A percentile compares a stretch with the other conserved stretches of the same genome.
Evolutionary conservation across 2,113 vertebrate genomes (phyloP).

Genomic region (Dasyurus viverrinus): DNA sequence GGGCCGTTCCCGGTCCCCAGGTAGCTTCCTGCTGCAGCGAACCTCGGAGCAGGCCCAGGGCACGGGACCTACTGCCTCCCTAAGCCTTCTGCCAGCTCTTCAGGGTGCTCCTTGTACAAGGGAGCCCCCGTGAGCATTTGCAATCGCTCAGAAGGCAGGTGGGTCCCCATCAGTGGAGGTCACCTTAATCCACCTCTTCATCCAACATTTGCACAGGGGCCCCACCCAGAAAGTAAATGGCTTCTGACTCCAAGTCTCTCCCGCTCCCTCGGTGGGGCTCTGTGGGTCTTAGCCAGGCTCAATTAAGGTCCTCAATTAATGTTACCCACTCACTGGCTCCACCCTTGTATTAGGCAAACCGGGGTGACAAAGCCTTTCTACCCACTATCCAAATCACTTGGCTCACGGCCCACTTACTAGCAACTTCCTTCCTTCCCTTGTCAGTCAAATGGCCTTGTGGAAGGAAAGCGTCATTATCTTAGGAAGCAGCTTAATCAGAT

Average conservation of each 20-base stretch:
- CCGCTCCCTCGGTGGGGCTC: too few species aligned
- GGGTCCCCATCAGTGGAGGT: constrained; percentile 20
- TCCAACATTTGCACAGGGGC: not conserved
- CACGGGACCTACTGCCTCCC: not conserved
- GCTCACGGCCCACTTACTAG: not conserved
- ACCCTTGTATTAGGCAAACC: not conserved
- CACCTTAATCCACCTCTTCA: not conserved
- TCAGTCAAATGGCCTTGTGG: not conserved
- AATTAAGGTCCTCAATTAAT: not conserved
- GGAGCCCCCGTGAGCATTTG: constrained; percentile 12
- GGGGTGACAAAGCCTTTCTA: not conserved
- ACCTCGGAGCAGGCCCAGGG: too few species aligned
- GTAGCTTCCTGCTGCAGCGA: constrained; percentile 40
- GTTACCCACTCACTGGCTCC: not conserved
- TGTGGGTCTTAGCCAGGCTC: too few species aligned
- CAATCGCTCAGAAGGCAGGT: not conserved
- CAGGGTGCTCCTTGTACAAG: not conserved
- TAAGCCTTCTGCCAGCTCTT: not conserved
- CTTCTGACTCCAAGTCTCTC: not conserved
- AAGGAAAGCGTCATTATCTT: not conserved
- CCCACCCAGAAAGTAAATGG: not conserved
- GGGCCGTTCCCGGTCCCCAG: not conserved
- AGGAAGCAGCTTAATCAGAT: not conserved
- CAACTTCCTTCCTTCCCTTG: not conserved
- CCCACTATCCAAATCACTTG: not conserved